Percentiles rank a stretch among this genome's conserved stretches.
Conservation (phyloP, 2,797 vertebrate species). For the Sciurus vulgaris region DNA sequence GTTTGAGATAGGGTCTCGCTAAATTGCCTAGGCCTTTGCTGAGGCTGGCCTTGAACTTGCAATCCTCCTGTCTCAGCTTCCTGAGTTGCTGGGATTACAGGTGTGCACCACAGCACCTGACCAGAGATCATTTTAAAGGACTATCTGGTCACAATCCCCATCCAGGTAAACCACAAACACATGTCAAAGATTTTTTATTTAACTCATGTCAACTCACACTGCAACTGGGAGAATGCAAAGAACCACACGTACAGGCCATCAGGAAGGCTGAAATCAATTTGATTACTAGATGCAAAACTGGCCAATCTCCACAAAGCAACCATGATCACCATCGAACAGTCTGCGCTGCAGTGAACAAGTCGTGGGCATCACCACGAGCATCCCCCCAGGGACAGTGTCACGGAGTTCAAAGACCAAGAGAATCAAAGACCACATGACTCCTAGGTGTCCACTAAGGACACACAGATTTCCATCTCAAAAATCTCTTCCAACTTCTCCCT, state of each 20-base stretch:
- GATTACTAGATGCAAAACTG: background rate
- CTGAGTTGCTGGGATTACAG: no score
- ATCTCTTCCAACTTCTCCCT: background rate
- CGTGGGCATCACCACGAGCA: fast-evolving
- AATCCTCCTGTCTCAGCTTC: no score
- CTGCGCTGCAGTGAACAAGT: background rate
- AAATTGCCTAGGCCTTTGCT: no score
- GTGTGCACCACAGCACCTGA: no score
- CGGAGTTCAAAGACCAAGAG: fast-evolving
- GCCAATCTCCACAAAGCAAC: background rate
- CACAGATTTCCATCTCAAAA: background rate
- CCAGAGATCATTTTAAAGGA: background rate
- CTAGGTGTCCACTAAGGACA: fast-evolving
- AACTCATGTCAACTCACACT: background rate
- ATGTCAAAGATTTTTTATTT: background rate
- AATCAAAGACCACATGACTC: fast-evolving
- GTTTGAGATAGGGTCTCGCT: no score
- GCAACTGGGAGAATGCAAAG: background rate
- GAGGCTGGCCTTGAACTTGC: no score
- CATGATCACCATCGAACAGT: background rate
- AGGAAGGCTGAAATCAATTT: background rate
- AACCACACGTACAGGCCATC: background rate
- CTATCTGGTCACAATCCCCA: background rate
- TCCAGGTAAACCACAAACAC: background rate
- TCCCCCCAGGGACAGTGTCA: background rate